Evolutionary conservation across 2,888 invertebrate species (phyloP).

Genomic region (Euzetes globulus): DNA sequence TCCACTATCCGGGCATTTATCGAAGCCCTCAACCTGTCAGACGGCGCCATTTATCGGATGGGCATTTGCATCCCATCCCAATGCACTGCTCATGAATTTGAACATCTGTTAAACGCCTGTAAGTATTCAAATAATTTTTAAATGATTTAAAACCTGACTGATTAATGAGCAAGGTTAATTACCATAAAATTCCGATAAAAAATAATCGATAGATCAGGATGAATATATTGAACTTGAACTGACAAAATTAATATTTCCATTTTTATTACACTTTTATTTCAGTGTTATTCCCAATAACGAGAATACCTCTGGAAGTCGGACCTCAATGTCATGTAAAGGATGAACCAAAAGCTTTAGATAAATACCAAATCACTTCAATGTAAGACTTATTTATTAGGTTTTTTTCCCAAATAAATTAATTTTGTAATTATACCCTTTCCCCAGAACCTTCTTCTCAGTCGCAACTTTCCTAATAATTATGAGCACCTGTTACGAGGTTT

Average conservation of each 20-base stretch:
- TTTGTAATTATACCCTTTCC: not conserved
- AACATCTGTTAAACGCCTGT: not conserved
- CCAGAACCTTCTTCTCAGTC: not conserved
- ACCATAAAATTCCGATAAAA: too few species aligned
- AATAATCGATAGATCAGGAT: too few species aligned
- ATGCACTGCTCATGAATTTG: not conserved
- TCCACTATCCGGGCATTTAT: not conserved
- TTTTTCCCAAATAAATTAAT: not conserved
- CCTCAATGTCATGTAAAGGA: not conserved
- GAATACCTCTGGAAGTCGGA: not conserved
- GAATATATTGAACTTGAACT: too few species aligned
- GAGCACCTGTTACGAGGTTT: not conserved
- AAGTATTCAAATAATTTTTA: not conserved
- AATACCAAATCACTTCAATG: not conserved
- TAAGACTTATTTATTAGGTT: not conserved
- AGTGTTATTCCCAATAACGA: not conserved
- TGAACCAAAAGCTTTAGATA: not conserved
- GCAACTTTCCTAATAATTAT: not conserved
- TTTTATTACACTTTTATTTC: not conserved
- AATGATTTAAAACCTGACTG: not conserved
- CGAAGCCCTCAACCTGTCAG: slow-evolving; percentile 14
- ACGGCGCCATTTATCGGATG: slow-evolving; percentile 27
- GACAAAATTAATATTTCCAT: not conserved
- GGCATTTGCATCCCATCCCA: slow-evolving; percentile 21
- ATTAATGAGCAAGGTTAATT: too few species aligned